Evolutionary conservation across 2,113 vertebrate species (phyloP).

Genomic region (Galbula dea): DNA sequence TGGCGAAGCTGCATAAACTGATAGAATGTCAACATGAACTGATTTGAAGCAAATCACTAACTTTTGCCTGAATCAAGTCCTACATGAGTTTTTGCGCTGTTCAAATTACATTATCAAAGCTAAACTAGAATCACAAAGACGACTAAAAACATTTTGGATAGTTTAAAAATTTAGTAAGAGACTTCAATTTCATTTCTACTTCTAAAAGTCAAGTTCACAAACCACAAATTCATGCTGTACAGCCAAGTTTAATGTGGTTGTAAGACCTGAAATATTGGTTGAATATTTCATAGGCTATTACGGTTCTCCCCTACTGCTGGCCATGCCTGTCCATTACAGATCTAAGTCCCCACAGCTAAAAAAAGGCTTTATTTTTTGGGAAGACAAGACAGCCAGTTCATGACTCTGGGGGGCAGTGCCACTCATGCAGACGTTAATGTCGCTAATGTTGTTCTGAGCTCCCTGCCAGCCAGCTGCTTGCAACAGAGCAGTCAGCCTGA

Average conservation of each 20-base stretch:
- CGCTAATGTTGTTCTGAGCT: slow-evolving; percentile 35
- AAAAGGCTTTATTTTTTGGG: not conserved
- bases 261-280: not conserved
- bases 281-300: slow-evolving; percentile 19
- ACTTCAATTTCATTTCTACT: not conserved
- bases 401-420: slow-evolving; percentile 45
- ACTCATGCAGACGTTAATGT: slow-evolving; percentile 51
- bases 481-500: slow-evolving; percentile 16
- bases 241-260: not conserved
- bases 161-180: not conserved
- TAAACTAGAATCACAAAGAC: not conserved
- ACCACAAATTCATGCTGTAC: not conserved
- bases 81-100: not conserved
- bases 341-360: not conserved
- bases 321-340: not conserved
- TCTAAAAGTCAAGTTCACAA: not conserved
- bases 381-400: slow-evolving; percentile 35
- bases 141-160: not conserved
- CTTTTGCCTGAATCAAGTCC: not conserved
- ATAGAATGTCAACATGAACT: not conserved
- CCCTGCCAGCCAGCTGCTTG: slow-evolving; percentile 59
- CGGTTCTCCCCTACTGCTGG: not conserved
- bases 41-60: not conserved
- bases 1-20: not conserved
- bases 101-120: not conserved